Evolutionary conservation across 2,888 invertebrate genomes (phyloP).

Genomic region (Cylloceria caligata): DNA sequence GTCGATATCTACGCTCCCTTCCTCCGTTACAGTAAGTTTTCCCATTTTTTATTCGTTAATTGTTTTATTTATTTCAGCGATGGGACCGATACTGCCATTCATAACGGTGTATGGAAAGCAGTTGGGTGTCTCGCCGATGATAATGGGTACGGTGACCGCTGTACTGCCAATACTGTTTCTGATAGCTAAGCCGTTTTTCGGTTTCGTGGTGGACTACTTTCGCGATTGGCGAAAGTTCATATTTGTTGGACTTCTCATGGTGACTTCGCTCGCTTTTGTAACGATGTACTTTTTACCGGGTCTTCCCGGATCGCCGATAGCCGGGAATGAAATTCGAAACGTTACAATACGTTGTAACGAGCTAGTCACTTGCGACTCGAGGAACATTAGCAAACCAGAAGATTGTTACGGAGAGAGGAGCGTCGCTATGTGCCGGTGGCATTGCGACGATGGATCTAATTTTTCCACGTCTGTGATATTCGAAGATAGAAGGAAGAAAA

Average conservation of each 20-base stretch:
- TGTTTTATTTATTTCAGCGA: constrained; percentile 88
- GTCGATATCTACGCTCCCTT: too few relatives aligned
- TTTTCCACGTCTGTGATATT: constrained; percentile 71
- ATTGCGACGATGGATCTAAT: constrained; percentile 68
- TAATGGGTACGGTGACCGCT: constrained; percentile 92
- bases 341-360: constrained; percentile 51
- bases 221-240: constrained; percentile 89
- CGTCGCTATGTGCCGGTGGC: constrained; percentile 73
- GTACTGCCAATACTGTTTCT: constrained; percentile 92
- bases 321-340: not conserved
- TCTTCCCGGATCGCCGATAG: constrained; percentile 69
- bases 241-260: constrained; percentile 88
- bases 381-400: constrained; percentile 10
- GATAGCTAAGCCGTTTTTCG: constrained; percentile 91
- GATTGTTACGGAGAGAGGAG: constrained; percentile 58
- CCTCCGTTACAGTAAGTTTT: too few relatives aligned
- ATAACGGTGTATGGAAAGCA: constrained; percentile 92
- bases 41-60: constrained; percentile 1
- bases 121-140: constrained; percentile 90
- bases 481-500: constrained; percentile 46
- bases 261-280: constrained; percentile 89
- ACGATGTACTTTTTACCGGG: constrained; percentile 89
- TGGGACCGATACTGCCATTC: constrained; percentile 93
- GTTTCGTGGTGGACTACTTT: constrained; percentile 91
- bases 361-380: constrained; percentile 35